Base-by-base conservation (phyloP, 1,140 invertebrate genomes). In the Macrotrachela quadricornifera region DNA sequence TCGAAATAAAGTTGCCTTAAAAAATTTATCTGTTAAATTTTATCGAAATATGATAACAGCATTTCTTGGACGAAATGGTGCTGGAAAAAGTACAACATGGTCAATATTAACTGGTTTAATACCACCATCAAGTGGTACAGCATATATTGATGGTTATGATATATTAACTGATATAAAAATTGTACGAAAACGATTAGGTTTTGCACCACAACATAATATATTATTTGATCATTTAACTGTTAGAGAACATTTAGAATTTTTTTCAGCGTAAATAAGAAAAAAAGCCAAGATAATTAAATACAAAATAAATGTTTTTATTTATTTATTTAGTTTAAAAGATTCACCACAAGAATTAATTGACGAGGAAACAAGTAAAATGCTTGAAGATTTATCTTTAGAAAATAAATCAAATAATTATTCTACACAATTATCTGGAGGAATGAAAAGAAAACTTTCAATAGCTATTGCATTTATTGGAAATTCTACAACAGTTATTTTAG, bases 191-290 rank as follows among this genome's bases (percentile, higher is more conserved):
- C 63, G 62, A 41, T 55, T 76, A 6, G 76, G 76, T 42, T 65
- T 74, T 10, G 77, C 75, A 59, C 76, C 76, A 13, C 75, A 77
- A 56, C 70, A 74, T 54, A 77, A 77, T 61, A 70, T 77, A 12
- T 62, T 77, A 4, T 76, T 76, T 62, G 68, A 74, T 48, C n/a
- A 16, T 10, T 18, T 54, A 38, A 54, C 81, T n/a, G 86, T 92
- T 0, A 71, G 75, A 38, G 83, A 96, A 68, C 88, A 94, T 69
- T 56, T 77, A 1, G 61, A 62, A 54, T 77, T 77, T 56, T 77
- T 72, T 53, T 67, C 65, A 71, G 77, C 63, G 62, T 66, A 68
- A 36, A 21, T 36, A 48, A n/a, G n/a, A 44, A 62, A 49, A 47
- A 61, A 52, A 58, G 62, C 59, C 40, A 61, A 61, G 16, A 61